Evolutionary conservation across 2,113 vertebrate genomes (phyloP).

Genomic region (Tyrannus savana): DNA sequence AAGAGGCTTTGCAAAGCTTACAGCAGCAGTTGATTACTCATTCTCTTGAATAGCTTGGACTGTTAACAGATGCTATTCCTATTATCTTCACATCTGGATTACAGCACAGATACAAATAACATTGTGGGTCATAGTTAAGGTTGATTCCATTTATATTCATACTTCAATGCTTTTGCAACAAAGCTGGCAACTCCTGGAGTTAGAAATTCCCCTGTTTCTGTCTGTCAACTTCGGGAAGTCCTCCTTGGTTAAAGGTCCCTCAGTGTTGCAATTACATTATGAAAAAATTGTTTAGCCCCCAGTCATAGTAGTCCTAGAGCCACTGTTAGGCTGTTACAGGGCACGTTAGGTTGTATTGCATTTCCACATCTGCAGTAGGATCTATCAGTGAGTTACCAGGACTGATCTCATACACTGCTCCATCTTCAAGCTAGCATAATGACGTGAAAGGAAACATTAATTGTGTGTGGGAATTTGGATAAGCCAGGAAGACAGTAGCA

Average conservation of each 20-base stretch:
- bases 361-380: background rate
- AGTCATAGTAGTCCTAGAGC: background rate
- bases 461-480: background rate
- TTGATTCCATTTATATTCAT: constrained; percentile 58
- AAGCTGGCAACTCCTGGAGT: constrained; percentile 19
- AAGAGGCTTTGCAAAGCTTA: constrained; percentile 38
- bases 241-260: background rate
- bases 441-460: background rate
- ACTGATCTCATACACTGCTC: background rate
- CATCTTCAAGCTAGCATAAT: background rate
- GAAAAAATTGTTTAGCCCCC: background rate
- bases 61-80: constrained; percentile 70
- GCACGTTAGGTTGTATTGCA: background rate
- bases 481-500: background rate
- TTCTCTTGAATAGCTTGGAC: constrained; percentile 35
- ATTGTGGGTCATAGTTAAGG: constrained; percentile 33
- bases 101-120: constrained; percentile 56
- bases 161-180: constrained; percentile 41
- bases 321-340: background rate
- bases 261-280: background rate
- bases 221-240: background rate
- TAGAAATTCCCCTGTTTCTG: constrained; percentile 10
- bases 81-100: constrained; percentile 68
- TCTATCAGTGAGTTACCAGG: background rate
- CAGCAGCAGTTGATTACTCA: constrained; percentile 58